These are phyloP conservation scores for Pelvicachromis taeniatus DNA, from an alignment of 2,113 vertebrate species.

Conservation along the genomic window DNA sequence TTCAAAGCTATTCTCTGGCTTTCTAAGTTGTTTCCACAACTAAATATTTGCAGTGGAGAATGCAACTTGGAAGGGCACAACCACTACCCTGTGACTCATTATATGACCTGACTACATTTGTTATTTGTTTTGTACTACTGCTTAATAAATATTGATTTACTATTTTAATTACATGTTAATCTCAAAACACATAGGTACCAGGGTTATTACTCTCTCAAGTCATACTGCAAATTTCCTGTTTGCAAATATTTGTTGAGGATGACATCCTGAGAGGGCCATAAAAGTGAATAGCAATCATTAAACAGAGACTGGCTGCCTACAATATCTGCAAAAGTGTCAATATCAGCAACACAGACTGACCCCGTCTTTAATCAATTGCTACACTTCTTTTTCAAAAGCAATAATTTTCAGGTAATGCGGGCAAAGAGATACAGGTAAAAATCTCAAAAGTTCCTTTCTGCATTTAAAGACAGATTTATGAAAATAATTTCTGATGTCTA, in stretches of 20 bases:
- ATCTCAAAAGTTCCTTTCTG: not conserved
- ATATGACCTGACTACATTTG: slow-evolving; percentile 33
- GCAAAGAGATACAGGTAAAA: not conserved
- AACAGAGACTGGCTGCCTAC: slow-evolving; percentile 57
- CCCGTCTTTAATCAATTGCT: slow-evolving; percentile 38
- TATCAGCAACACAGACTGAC: slow-evolving; percentile 45
- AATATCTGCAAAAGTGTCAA: slow-evolving; percentile 63
- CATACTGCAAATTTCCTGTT: slow-evolving; percentile 68
- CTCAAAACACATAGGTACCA: slow-evolving; percentile 70
- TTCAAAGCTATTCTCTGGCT: not conserved
- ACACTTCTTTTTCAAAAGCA: not conserved
- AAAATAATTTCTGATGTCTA: not conserved
- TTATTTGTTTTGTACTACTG: slow-evolving; percentile 52
- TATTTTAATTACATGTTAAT: slow-evolving; percentile 77
- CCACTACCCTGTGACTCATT: slow-evolving; percentile 15
- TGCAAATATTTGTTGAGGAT: slow-evolving; percentile 72
- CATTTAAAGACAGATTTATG: not conserved
- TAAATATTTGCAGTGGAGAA: not conserved
- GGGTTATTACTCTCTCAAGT: slow-evolving; percentile 71
- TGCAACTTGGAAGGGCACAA: not conserved
- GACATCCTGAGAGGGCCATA: slow-evolving; percentile 66
- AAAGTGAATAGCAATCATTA: slow-evolving; percentile 70
- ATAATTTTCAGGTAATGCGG: not conserved
- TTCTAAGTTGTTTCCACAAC: not conserved
- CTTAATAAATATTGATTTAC: slow-evolving; percentile 77